These are phyloP conservation scores for Anguilla pacifica DNA, from an alignment of 2,797 vertebrate genomes.

Conservation along the genomic window DNA sequence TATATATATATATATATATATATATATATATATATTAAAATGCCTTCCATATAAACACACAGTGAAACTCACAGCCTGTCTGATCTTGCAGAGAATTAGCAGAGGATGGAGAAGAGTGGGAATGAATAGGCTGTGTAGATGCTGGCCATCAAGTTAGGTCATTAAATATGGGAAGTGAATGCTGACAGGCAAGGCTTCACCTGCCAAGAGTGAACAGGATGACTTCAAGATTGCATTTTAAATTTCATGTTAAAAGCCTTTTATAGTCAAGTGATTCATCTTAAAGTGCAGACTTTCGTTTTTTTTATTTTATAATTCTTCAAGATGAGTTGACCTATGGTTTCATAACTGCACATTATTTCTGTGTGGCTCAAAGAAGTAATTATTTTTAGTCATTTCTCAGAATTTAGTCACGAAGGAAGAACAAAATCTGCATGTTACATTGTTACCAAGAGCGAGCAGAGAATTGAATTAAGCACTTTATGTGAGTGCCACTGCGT, in stretches of 20 bases:
- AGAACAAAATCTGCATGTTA: background rate
- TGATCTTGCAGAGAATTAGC: background rate
- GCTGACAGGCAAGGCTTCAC: background rate
- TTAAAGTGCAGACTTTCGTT: background rate
- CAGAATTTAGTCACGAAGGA: background rate
- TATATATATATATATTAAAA: background rate
- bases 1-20: too few relatives aligned
- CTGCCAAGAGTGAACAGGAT: background rate
- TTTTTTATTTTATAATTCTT: background rate
- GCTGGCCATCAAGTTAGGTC: background rate
- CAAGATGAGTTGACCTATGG: background rate
- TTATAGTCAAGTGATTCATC: slow-evolving; percentile 17
- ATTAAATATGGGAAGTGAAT: slow-evolving; percentile 19
- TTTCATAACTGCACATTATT: background rate
- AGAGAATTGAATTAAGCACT: background rate
- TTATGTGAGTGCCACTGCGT: background rate
- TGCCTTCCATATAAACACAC: background rate
- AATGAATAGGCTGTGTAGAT: background rate
- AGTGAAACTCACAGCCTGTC: background rate
- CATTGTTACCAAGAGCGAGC: background rate
- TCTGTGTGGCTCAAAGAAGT: background rate
- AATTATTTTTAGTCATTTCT: slow-evolving; percentile 6
- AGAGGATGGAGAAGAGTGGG: background rate
- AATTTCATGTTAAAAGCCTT: slow-evolving; percentile 10
- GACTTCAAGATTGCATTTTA: background rate